Conservation (phyloP, 2,888 invertebrate species). For the Meta bourneti region DNA sequence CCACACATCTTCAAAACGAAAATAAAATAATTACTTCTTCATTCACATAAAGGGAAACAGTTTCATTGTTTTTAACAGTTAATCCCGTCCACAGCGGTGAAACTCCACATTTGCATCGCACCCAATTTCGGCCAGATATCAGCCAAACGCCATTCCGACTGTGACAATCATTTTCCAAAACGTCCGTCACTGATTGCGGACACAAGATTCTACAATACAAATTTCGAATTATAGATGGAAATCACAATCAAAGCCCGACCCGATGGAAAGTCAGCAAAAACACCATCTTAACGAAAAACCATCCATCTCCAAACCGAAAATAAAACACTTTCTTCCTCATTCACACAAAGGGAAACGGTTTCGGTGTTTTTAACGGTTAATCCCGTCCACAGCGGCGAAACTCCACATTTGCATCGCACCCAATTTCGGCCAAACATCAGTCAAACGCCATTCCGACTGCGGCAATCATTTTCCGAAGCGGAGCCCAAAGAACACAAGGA, state of each 20-base stretch:
- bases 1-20: neutral
- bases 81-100: too few relatives aligned
- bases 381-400: too few relatives aligned
- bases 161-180: too few relatives aligned
- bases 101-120: neutral
- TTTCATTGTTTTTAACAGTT: too few relatives aligned
- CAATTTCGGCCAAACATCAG: conserved; percentile 7
- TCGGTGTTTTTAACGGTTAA: too few relatives aligned
- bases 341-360: too few relatives aligned
- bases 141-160: too few relatives aligned
- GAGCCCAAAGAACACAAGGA: conserved; percentile 9
- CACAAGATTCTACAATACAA: neutral
- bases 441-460: conserved; percentile 16
- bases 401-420: neutral
- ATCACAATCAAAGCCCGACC: neutral
- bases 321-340: neutral
- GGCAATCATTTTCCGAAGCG: conserved; percentile 18
- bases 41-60: too few relatives aligned
- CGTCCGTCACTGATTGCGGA: too few relatives aligned
- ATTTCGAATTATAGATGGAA: neutral
- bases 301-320: neutral
- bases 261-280: neutral
- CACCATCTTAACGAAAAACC: neutral
- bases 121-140: too few relatives aligned
- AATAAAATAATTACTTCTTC: neutral